Conservation (phyloP, 2,113 vertebrate genomes). For the Argyrosomus japonicus region DNA sequence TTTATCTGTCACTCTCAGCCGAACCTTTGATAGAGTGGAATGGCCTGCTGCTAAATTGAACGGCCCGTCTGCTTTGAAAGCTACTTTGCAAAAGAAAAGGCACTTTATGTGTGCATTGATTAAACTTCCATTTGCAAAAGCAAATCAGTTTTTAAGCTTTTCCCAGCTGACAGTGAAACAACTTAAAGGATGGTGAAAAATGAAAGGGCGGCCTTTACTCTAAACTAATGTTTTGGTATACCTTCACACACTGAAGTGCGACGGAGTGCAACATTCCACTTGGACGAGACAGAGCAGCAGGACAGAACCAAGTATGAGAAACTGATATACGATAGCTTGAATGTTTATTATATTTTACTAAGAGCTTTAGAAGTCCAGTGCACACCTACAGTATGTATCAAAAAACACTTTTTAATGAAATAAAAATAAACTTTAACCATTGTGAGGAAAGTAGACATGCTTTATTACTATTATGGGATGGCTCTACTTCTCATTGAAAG, state of each 20-base stretch:
- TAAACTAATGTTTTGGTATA: constrained; percentile 17
- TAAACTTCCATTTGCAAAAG: constrained; percentile 28
- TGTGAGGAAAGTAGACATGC: no score
- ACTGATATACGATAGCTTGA: background rate
- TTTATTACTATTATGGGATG: background rate
- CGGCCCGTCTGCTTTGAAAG: constrained; percentile 35
- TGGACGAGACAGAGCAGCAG: background rate
- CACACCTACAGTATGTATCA: background rate
- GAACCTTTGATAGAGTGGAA: constrained; percentile 26
- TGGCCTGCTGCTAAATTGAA: constrained; percentile 19
- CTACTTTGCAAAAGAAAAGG: constrained; percentile 8
- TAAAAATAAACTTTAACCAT: no score
- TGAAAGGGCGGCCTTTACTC: constrained; percentile 20
- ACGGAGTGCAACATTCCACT: constrained; percentile 2
- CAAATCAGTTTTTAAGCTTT: constrained; percentile 7
- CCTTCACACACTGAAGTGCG: constrained; percentile 20
- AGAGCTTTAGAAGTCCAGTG: background rate
- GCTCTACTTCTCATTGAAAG: background rate
- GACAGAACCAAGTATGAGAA: background rate
- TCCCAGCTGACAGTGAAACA: constrained; percentile 5
- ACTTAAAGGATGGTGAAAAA: constrained; percentile 17
- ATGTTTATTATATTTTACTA: background rate
- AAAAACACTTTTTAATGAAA: background rate
- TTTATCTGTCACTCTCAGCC: constrained; percentile 28
- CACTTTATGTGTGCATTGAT: constrained; percentile 3